Percentiles rank a stretch among this genome's conserved stretches.
phyloP scores from a whole-genome alignment of 2,113 vertebrate species.

The Alces alces region DNA sequence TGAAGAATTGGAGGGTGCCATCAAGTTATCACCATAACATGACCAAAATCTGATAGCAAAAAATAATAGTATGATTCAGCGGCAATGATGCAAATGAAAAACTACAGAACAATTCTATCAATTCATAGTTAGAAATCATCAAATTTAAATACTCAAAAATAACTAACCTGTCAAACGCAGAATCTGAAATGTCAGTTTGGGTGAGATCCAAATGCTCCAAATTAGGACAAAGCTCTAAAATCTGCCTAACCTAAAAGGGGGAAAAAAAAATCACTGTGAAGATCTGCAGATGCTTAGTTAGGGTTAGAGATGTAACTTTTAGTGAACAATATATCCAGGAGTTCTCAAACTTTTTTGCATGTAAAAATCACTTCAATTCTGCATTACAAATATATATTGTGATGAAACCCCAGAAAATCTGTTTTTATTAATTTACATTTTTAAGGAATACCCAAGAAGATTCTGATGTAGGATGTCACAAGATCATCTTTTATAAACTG shows the following conservation, averaged over 20 bases:
- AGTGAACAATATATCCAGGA: neutral
- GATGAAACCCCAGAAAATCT: neutral
- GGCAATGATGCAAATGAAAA: neutral
- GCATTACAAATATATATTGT: neutral
- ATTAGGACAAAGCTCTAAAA: slow-evolving; percentile 94
- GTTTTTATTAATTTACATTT: neutral
- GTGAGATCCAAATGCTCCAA: slow-evolving; percentile 94
- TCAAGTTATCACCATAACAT: neutral
- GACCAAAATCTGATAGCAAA: neutral
- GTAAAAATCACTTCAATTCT: neutral
- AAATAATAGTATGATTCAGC: neutral
- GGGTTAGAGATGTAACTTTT: neutral
- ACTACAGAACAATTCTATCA: neutral
- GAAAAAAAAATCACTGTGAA: neutral
- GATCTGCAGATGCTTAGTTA: neutral
- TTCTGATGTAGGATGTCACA: neutral
- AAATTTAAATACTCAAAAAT: slow-evolving; percentile 23
- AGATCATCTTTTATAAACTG: neutral
- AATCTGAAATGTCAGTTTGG: slow-evolving; percentile 92
- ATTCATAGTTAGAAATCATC: neutral
- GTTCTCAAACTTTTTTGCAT: neutral
- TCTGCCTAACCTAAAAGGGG: slow-evolving; percentile 89
- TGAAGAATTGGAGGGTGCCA: neutral
- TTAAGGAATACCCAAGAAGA: neutral
- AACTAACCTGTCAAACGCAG: slow-evolving; percentile 86